Evolutionary conservation across 2,888 invertebrate genomes (phyloP), one percentile per base, ranked within the genome.

Genomic region (Autographa pulchrina): DNA sequence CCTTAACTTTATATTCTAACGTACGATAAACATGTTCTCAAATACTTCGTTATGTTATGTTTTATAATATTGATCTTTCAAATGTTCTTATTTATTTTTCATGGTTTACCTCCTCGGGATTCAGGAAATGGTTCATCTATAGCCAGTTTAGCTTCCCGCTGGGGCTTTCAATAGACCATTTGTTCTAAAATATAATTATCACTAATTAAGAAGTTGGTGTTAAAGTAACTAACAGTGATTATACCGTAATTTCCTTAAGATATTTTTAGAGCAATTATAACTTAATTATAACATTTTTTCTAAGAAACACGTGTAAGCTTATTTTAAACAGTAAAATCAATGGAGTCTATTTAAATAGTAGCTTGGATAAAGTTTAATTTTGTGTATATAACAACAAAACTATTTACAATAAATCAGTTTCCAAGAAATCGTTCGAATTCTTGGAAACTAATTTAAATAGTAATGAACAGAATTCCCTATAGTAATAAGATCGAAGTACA

Each of bases 1-100:
- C 74, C 71, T 76, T 20, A 78, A 81, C 74, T 83, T 85, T 81
- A 77, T 81, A 83, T 85, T 83, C 80, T 79, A 85, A 86, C 77
- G 81, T 85, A 71, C 54, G 69, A 56, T 43, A 59, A 69, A 62
- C 70, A 77, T 80, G 77, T 78, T 79, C 76, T 72, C 72, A 73
- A 85, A 78, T 77, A 70, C 58, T 72, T 72, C 48, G 32, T 58
- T 65, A 68, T 72, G 72, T 61, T 60, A 65, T 67, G n/a, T 9
- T 0, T 11, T 38, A 38, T 38, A 11, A 35, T 6, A 8, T 35
- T 35, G 3, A 25, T 25, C 25, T 25, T 35, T 35, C 3, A 35
- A 35, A 35, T 35, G 8, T 25, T 25, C 25, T 25, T 25, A 25
- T 25, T 2, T 35, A 0, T 35, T 35, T 6, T 32, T 32, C 3